A percentile compares a stretch with the other conserved stretches of the same genome.
Evolutionary conservation across 2,113 vertebrate genomes (phyloP).

Genomic region (Gallinago paraguaiae): DNA sequence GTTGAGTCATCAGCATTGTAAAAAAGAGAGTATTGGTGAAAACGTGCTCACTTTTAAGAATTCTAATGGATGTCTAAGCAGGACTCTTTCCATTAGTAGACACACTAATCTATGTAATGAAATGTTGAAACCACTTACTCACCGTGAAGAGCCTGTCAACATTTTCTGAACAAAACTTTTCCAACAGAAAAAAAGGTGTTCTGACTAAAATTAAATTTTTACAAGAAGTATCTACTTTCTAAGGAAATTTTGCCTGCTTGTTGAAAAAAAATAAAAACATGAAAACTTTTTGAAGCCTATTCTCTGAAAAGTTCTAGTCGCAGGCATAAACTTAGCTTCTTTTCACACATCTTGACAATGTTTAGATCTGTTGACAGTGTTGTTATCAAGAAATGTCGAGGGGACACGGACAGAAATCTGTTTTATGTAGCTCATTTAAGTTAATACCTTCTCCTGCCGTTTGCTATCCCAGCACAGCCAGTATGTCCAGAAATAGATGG

Average conservation of each 20-base stretch:
- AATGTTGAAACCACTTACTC: not conserved
- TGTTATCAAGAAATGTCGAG: constrained; percentile 64
- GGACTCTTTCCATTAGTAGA: not conserved
- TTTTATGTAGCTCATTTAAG: constrained; percentile 66
- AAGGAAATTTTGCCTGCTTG: not conserved
- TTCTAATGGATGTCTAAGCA: not conserved
- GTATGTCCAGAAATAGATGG: constrained; percentile 58
- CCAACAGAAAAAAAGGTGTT: not conserved
- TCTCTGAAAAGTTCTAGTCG: constrained; percentile 59
- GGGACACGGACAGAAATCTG: constrained; percentile 67
- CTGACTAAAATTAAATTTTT: not conserved
- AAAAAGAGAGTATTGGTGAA: not conserved
- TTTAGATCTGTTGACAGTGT: constrained; percentile 68
- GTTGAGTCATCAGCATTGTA: not conserved
- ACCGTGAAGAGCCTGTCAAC: not conserved
- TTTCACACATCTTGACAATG: constrained; percentile 67
- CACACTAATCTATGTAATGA: not conserved
- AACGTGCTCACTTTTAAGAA: not conserved
- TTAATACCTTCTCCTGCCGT: constrained; percentile 50
- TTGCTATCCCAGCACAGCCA: constrained; percentile 49
- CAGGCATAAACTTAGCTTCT: constrained; percentile 65
- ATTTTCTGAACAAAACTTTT: constrained; percentile 7
- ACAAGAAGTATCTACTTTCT: not conserved
- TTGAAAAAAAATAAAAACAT: constrained; percentile 32
- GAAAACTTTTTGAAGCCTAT: constrained; percentile 53